These are phyloP conservation scores for Andrena dorsata DNA, from an alignment of 2,888 invertebrate genomes.

Conservation along the genomic window DNA sequence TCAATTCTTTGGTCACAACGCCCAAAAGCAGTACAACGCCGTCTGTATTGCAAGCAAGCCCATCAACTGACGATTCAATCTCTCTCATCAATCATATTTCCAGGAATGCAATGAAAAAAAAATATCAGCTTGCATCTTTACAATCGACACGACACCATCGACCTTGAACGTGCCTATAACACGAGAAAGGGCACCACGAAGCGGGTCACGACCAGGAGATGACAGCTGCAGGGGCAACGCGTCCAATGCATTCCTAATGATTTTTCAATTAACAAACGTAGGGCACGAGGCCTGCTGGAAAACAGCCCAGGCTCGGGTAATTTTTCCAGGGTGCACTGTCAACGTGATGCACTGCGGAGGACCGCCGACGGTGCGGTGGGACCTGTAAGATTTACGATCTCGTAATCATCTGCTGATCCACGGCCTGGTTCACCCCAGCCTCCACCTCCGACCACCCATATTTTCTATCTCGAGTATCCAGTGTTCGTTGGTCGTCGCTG, in stretches of 20 bases:
- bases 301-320: conserved; percentile 24
- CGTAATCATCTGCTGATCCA: conserved; percentile 80
- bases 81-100: too few relatives aligned
- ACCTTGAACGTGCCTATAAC: background rate
- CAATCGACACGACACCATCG: too few relatives aligned
- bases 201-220: conserved; percentile 16
- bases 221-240: background rate
- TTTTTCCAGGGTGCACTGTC: conserved; percentile 66
- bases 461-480: conserved; percentile 73
- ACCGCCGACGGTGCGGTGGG: conserved; percentile 65
- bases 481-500: conserved; percentile 69
- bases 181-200: conserved; percentile 1
- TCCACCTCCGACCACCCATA: conserved; percentile 66
- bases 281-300: conserved; percentile 5
- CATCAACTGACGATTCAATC: too few relatives aligned
- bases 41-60: too few relatives aligned
- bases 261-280: conserved; percentile 75
- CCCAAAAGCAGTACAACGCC: too few relatives aligned
- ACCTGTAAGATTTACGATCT: conserved; percentile 66
- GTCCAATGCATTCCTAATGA: conserved; percentile 59
- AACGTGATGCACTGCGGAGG: conserved; percentile 70
- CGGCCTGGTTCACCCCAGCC: conserved; percentile 53
- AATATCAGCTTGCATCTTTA: too few relatives aligned
- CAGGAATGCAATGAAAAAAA: too few relatives aligned
- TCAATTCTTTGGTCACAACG: too few relatives aligned